Base-by-base conservation (phyloP, 2,888 invertebrate genomes). In the Ectemnius cavifrons region DNA sequence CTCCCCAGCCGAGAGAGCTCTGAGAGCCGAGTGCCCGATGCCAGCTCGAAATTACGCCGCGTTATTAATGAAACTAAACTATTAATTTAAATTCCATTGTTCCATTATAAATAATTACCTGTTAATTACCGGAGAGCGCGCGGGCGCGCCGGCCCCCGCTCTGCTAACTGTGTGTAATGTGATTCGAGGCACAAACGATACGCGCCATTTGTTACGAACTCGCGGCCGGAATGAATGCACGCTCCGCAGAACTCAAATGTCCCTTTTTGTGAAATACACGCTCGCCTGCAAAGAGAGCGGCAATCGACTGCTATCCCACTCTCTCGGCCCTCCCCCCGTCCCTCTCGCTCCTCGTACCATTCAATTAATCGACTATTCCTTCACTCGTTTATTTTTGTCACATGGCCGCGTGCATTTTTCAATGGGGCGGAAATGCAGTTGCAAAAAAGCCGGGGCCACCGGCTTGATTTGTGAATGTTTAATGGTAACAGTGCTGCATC, bases 31-130 rank as follows among this genome's bases (percentile, higher is more conserved):
- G 37, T 37, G 37, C 37, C 37, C 37, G 37, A 37, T 37, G 37
- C 37, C 37, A 37, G 37, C 79, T 78, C 85, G 85, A 87, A 89
- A 90, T 90, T 88, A 88, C 87, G 79, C 86, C 77, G 84, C 84
- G 88, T 90, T 89, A 90, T 90, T 89, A 90, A 90, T 89, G 89
- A 89, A 89, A 90, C 89, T 89, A 88, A 91, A 90, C 90, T 90
- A 90, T 91, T 90, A 89, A 90, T 90, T 89, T 87, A 88, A 90
- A 90, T 89, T 89, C 90, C 90, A 90, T 90, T 90, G 89, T 90
- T 88, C 87, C 89, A 89, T 90, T 90, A 89, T 88, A 90, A 90
- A 90, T 90, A 90, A 90, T 90, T 90, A 90, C 87, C 88, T 86
- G 87, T 86, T 89, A 89, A 90, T 90, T 89, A 89, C 87, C 79